Evolutionary conservation across 2,797 vertebrate species (phyloP).

Genomic region (Thamnophis elegans): DNA sequence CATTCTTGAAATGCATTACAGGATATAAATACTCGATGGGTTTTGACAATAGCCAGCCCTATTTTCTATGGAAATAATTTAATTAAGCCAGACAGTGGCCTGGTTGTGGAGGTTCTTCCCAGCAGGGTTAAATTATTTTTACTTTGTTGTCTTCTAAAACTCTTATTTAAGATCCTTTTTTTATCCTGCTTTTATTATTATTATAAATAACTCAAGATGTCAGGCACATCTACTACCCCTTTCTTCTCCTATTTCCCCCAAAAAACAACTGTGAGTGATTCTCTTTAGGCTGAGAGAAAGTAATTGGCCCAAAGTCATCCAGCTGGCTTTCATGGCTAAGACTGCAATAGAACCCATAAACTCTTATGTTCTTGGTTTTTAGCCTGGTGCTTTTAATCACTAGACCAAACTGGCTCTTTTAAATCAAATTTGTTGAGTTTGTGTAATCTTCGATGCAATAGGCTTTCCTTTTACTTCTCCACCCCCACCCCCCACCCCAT

Average conservation of each 20-base stretch:
- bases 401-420: not conserved
- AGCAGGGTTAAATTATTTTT: no score
- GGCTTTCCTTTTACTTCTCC: not conserved
- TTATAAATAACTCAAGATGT: not conserved
- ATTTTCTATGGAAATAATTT: not conserved
- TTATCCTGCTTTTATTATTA: not conserved
- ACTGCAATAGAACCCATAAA: not conserved
- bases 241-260: not conserved
- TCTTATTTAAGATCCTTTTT: not conserved
- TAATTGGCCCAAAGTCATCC: not conserved
- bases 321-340: not conserved
- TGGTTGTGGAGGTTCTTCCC: not conserved
- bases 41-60: not conserved
- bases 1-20: not conserved
- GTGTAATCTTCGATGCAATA: not conserved
- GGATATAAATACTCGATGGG: not conserved
- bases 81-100: not conserved
- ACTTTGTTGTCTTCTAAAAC: not conserved
- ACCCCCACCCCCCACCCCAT: no score
- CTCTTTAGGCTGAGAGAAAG: not conserved
- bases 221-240: not conserved
- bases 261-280: not conserved
- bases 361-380: not conserved
- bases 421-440: not conserved
- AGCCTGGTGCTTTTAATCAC: not conserved